Evolutionary conservation across 92 coral and sea anemone species (phyloP).

Genomic region (Siderastrea siderea): DNA sequence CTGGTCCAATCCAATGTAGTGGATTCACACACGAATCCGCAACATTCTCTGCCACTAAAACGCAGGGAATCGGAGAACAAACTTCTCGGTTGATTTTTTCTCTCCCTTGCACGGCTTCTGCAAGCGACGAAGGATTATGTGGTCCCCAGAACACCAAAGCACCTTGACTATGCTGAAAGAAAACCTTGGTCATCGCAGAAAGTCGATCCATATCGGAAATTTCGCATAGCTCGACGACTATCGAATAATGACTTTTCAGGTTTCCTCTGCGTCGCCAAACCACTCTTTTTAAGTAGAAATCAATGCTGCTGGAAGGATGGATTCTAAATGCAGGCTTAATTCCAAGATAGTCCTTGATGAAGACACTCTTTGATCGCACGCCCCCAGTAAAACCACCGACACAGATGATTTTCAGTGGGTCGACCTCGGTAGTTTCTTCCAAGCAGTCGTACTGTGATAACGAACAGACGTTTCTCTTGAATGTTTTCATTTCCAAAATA

Average conservation of each 20-base stretch:
- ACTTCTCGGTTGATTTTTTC: conserved; percentile 29
- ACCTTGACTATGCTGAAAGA: conserved; percentile 60
- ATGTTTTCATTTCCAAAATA: conserved; percentile 42
- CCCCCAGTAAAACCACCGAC: conserved; percentile 74
- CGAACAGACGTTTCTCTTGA: conserved; percentile 50
- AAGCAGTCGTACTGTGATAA: conserved; percentile 16
- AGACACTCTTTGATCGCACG: conserved; percentile 59
- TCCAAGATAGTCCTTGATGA: conserved; percentile 69
- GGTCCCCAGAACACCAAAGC: conserved; percentile 87
- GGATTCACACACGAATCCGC: conserved; percentile 21
- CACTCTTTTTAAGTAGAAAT: conserved; percentile 42
- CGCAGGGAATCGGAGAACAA: conserved; percentile 58
- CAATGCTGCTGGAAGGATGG: conserved; percentile 52
- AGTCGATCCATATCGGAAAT: conserved; percentile 66
- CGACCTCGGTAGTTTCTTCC: conserved; percentile 24
- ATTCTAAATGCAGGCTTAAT: conserved; percentile 47
- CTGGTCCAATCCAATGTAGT: conserved; percentile 73
- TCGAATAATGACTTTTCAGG: conserved; percentile 8
- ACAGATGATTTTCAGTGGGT: conserved; percentile 65
- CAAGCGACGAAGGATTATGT: conserved; percentile 54
- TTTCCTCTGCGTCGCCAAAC: conserved; percentile 10
- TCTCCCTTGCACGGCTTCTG: conserved; percentile 72
- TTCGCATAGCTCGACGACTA: conserved; percentile 69
- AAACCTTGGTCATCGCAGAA: conserved; percentile 26
- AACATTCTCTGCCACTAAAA: conserved; percentile 75